Evolutionary conservation across 2,888 invertebrate species (phyloP), one percentile per base, ranked within the genome.

Genomic region (Frankliniella fusca): DNA sequence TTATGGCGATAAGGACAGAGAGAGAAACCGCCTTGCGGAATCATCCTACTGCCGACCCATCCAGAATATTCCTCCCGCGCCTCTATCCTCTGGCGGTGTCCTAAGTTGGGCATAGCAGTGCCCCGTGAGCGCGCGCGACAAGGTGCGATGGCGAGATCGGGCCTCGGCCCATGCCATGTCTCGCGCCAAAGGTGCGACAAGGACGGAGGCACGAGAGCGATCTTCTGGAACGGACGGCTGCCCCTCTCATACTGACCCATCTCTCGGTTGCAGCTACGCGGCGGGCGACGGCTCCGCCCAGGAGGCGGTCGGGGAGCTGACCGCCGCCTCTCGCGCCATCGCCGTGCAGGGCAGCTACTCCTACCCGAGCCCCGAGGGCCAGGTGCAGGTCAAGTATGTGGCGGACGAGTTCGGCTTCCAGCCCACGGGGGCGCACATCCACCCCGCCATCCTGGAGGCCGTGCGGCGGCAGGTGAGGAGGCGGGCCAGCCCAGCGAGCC

Each of bases 331-430:
- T 12, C 23, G 27, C 9, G 23, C 70, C 70, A 76, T 76, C 8
- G 70, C 70, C 23, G 27, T 76, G 70, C 70, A 76, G 70, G 70
- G 70, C 23, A 23, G 23, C 70, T 76, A 76, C 70, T 76, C 70
- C 23, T 76, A 76, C 70, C 70, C 70, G 12, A 76, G 70, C 27
- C 70, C 70, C 23, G 70, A 76, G 70, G 70, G 70, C 10, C 70
- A 76, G 70, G 70, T 76, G 70, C 70, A 76, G 27, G 70, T 76
- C 70, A 76, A 76, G 70, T 76, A 76, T 27, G 70, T 76, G 8
- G 70, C 70, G 70, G 70, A 76, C 70, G 70, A 76, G 70, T 76
- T 27, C 23, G 70, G 70, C 11, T 76, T 76, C 70, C 70, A 76
- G 70, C 70, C 70, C 23, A 76, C 70, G 27, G 70, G 70, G 23